Evolutionary conservation across 2,888 invertebrate species (phyloP).

Genomic region (Anodontia alba): DNA sequence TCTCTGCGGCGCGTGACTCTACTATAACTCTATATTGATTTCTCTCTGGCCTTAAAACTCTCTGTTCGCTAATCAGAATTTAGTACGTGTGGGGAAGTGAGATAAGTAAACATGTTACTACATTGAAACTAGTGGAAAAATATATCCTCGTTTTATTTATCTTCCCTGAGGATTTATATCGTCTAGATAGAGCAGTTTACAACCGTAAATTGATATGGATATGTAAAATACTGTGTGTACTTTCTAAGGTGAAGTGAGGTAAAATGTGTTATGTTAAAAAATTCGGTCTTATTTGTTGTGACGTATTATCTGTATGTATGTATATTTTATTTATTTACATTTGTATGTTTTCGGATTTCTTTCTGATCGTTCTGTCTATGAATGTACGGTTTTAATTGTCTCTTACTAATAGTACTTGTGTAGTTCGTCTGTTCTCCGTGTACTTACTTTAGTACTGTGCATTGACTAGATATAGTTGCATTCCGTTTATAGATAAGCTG

Average conservation of each 20-base stretch:
- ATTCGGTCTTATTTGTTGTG: too few species aligned
- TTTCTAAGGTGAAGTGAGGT: not conserved
- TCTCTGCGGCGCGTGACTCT: constrained; percentile 6
- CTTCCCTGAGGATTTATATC: not conserved
- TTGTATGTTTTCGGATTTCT: too few species aligned
- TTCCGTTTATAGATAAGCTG: too few species aligned
- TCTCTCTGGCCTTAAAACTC: not conserved
- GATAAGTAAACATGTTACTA: constrained; percentile 1
- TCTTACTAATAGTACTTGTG: too few species aligned
- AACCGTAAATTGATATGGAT: not conserved
- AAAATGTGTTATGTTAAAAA: not conserved
- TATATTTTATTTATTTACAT: too few species aligned
- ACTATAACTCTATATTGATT: not conserved
- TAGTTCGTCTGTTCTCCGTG: too few species aligned
- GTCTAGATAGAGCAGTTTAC: not conserved
- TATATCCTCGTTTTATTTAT: not conserved
- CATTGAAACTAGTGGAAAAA: not conserved
- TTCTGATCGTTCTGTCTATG: too few species aligned
- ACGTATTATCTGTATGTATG: too few species aligned
- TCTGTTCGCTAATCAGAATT: constrained; percentile 1
- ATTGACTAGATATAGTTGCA: too few species aligned
- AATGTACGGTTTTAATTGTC: too few species aligned
- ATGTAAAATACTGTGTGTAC: not conserved
- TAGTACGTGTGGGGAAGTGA: not conserved
- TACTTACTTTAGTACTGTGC: too few species aligned